Evolutionary conservation across 2,797 vertebrate species (phyloP).

Genomic region (Pipistrellus kuhlii): DNA sequence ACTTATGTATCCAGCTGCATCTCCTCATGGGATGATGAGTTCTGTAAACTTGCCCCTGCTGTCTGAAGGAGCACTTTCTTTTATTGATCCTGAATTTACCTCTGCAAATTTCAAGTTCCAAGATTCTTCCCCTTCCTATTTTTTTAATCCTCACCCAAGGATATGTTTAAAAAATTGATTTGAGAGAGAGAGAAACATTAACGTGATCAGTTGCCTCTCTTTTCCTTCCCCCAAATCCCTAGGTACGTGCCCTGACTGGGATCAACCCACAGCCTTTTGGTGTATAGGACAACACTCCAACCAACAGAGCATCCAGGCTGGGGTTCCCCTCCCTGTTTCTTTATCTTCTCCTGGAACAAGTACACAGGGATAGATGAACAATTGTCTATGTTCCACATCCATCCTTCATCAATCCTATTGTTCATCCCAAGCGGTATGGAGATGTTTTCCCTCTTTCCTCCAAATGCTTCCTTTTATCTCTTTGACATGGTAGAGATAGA

Average conservation of each 20-base stretch:
- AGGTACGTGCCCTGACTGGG: not conserved
- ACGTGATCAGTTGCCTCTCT: not conserved
- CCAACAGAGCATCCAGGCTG: not conserved
- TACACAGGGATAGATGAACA: not conserved
- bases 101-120: conserved; percentile 29
- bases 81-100: conserved; percentile 63
- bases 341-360: not conserved
- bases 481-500: conserved; percentile 18
- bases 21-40: conserved; percentile 51
- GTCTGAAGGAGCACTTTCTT: conserved; percentile 55
- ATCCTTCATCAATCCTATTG: not conserved
- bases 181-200: not conserved
- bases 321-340: not conserved
- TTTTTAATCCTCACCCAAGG: not conserved
- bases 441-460: conserved; percentile 38
- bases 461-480: conserved; percentile 10
- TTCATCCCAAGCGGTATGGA: not conserved
- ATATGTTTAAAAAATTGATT: not conserved
- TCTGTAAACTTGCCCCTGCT: conserved; percentile 23
- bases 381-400: not conserved
- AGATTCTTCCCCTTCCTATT: not conserved
- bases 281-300: not conserved
- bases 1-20: conserved; percentile 11
- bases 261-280: not conserved
- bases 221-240: rapidly evolving